phyloP scores from a whole-genome alignment of 2,797 vertebrate genomes.

The Artibeus jamaicensis region DNA sequence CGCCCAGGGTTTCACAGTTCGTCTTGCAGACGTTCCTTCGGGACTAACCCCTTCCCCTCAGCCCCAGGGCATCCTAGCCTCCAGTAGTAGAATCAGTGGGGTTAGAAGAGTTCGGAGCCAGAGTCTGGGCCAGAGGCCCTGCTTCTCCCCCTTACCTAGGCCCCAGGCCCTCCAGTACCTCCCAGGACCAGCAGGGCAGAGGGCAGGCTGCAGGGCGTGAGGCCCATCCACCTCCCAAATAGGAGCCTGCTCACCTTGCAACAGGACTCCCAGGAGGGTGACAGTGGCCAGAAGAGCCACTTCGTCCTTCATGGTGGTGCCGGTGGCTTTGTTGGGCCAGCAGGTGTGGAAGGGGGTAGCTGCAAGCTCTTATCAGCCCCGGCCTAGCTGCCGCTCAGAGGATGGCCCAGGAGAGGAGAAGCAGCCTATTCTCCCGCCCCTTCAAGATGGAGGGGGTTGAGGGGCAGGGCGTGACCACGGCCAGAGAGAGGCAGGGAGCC shows the following conservation, averaged over 20 bases:
- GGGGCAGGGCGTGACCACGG: background rate
- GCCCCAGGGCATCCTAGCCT: background rate
- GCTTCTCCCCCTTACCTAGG: background rate
- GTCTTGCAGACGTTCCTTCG: background rate
- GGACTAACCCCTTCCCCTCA: background rate
- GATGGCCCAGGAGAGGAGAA: conserved; percentile 13
- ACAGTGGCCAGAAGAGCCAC: conserved; percentile 86
- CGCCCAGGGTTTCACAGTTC: background rate
- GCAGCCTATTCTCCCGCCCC: background rate
- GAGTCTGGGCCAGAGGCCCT: background rate
- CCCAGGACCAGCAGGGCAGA: background rate
- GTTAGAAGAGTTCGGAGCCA: background rate
- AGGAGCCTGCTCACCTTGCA: conserved; percentile 88
- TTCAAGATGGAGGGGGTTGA: background rate
- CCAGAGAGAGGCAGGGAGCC: background rate
- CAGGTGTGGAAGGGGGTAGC: background rate
- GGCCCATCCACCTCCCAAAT: background rate
- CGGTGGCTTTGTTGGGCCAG: fast-evolving
- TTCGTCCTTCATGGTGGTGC: conserved; percentile 79
- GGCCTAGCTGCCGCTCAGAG: background rate
- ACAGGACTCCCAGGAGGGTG: conserved; percentile 88
- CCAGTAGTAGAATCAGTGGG: background rate
- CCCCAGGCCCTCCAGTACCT: background rate
- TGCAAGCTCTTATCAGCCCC: background rate
- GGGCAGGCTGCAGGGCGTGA: background rate